phyloP scores from a whole-genome alignment of 2,888 invertebrate genomes.

The Salticus scenicus region DNA sequence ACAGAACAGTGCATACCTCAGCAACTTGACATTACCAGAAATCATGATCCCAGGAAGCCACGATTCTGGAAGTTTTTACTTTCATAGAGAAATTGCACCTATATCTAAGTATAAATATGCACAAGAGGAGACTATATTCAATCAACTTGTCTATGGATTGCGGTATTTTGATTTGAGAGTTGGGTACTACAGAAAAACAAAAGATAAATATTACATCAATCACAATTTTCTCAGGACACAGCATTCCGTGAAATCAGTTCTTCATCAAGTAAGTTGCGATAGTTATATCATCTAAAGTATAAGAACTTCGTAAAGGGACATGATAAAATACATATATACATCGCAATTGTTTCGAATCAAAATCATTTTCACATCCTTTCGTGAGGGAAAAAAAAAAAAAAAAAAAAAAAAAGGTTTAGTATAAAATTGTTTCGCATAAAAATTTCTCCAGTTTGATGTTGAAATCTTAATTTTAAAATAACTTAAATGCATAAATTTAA shows the following conservation, averaged over 20 bases:
- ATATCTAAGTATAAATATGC: slow-evolving; percentile 60
- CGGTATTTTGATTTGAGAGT: slow-evolving; percentile 68
- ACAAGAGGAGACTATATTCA: slow-evolving; percentile 71
- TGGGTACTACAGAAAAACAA: slow-evolving; percentile 39
- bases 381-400: no score
- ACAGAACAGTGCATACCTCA: slow-evolving; percentile 77
- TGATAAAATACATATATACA: no score
- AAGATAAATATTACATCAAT: slow-evolving; percentile 64
- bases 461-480: no score
- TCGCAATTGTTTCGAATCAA: neutral
- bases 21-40: slow-evolving; percentile 26
- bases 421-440: no score
- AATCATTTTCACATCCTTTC: neutral
- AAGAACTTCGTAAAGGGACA: no score
- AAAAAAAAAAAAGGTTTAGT: no score
- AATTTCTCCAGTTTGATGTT: no score
- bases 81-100: neutral
- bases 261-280: slow-evolving; percentile 44
- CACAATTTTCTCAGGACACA: slow-evolving; percentile 60
- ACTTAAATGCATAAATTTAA: no score
- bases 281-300: no score
- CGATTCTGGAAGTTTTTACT: slow-evolving; percentile 70
- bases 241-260: slow-evolving; percentile 51
- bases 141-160: slow-evolving; percentile 67
- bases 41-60: slow-evolving; percentile 71